Conservation (phyloP, 2,113 vertebrate species). For the Equus quagga region DNA sequence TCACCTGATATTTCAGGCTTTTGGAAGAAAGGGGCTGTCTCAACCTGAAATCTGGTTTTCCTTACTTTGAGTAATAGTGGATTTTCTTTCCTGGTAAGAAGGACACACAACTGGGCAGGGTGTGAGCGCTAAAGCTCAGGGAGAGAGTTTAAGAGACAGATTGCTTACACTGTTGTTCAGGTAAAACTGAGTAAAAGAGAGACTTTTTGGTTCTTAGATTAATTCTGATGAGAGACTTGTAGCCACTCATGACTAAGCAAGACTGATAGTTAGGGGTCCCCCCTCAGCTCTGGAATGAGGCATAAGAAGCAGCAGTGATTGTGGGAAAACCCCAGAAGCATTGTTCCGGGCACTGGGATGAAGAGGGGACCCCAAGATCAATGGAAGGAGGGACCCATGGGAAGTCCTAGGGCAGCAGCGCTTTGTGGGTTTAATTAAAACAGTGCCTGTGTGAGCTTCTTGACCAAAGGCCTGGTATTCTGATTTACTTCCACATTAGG, state of each 20-base stretch:
- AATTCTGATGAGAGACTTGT: not conserved
- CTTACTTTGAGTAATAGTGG: not conserved
- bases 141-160: not conserved
- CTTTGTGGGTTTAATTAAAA: not conserved
- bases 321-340: not conserved
- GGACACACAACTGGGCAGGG: not conserved
- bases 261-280: not conserved
- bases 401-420: not conserved
- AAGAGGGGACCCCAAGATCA: not conserved
- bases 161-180: not conserved
- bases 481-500: not conserved
- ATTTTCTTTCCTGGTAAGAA: not conserved
- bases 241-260: not conserved
- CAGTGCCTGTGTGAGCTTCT: not conserved
- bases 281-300: not conserved
- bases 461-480: not conserved
- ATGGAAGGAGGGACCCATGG: not conserved
- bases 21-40: not conserved
- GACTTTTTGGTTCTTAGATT: constrained; percentile 17
- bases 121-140: not conserved
- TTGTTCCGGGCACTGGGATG: not conserved
- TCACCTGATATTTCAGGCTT: not conserved
- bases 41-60: not conserved
- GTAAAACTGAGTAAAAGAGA: not conserved
- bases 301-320: not conserved